Base-by-base conservation (phyloP, 2,797 vertebrate genomes). In the Malurus splendens region DNA sequence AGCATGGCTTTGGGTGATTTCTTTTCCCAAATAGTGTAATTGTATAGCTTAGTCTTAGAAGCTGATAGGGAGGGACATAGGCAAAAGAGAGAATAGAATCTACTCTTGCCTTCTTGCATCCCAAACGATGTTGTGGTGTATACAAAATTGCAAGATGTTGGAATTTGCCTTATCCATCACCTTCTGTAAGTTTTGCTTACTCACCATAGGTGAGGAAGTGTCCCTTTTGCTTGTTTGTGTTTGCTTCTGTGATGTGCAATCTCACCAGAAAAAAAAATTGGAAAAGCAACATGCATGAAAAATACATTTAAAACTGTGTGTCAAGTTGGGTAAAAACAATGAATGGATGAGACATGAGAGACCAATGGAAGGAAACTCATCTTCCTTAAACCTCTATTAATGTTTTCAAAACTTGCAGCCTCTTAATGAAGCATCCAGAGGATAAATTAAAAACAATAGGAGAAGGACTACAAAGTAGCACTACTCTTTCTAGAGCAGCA, bases 391-490 rank as follows among this genome's bases (percentile, higher is more conserved):
- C 39, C 16, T 60, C 24, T 38, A 27, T 76, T 89, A 89, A 61
- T 36, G 42, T 89, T 89, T 90, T 44, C 62, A 64, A 60, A 90
- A 87, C 47, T 73, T 76, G 12, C 24, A 86, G 36, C 13, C 19
- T 87, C 20, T 87, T 86, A 94, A 93, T 94, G 65, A 89, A 93
- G 81, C 30, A 72, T 27, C 70, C 38, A 82, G 91, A 79, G 89
- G 90, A 89, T 91, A 93, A 92, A 93, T 90, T 92, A 90, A 89
- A 90, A 83, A 59, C 39, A 45, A 73, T 76, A 72, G 66, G 74
- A 79, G 39, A 89, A 85, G 57, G 30, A 51, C 19, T 38, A 73
- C 62, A 68, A 73, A 62, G 12, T 75, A 70, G 7, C 36, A 81
- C 28, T 57, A 42, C 25, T 65, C 61, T 32, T 78, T 70, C 74